Evolutionary conservation across 2,797 vertebrate genomes (phyloP).

Genomic region (Gambusia yucatana): DNA sequence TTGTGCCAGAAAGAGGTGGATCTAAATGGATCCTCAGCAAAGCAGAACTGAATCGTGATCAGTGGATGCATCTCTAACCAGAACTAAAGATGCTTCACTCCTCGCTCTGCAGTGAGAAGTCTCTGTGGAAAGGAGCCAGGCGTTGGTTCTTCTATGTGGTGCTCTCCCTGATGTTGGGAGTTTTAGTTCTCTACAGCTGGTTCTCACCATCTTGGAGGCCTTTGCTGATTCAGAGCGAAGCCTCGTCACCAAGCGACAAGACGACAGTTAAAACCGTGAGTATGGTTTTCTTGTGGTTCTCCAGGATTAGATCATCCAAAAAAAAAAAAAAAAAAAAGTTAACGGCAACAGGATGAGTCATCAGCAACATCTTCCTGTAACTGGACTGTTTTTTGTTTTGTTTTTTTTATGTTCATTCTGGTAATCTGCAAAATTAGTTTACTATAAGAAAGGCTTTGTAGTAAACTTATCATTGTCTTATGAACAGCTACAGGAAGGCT

Average conservation of each 20-base stretch:
- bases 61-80: not conserved
- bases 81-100: constrained; percentile 5
- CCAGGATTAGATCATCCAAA: not conserved
- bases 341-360: not conserved
- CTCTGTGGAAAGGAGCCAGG: constrained; percentile 2
- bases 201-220: fast-evolving
- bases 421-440: not conserved
- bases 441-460: not conserved
- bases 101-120: constrained; percentile 47
- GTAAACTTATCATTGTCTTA: no score
- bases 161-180: constrained; percentile 7
- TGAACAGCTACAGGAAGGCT: not conserved
- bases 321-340: not conserved
- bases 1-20: not conserved
- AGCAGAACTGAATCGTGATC: not conserved
- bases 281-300: not conserved
- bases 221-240: not conserved
- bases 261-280: constrained; percentile 24
- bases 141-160: not conserved
- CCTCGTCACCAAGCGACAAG: not conserved
- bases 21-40: not conserved
- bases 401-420: not conserved
- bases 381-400: not conserved
- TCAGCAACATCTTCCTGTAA: not conserved
- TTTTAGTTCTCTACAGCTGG: not conserved